Percentiles rank a stretch among this genome's conserved stretches.
Conservation (phyloP, 2,113 vertebrate genomes). For the Equus przewalskii region DNA sequence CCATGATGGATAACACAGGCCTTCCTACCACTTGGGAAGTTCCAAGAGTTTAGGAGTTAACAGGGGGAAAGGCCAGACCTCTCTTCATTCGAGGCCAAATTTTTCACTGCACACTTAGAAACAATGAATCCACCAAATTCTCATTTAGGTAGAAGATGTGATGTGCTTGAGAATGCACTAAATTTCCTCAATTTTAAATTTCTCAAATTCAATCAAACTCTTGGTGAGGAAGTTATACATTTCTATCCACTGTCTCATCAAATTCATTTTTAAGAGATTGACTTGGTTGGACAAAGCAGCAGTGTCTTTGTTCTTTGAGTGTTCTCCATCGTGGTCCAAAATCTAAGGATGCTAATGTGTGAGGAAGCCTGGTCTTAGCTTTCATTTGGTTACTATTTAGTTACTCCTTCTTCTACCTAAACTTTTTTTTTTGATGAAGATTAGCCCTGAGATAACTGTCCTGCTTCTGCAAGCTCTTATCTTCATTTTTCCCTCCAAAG, state of each 20-base stretch:
- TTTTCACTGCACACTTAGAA: neutral
- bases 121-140: neutral
- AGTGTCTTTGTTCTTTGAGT: no score
- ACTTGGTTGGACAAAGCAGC: no score
- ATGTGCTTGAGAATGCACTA: neutral
- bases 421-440: no score
- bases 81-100: neutral
- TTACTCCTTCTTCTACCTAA: neutral
- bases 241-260: neutral
- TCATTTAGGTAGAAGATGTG: neutral
- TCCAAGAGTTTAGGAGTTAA: neutral
- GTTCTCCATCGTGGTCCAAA: neutral
- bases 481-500: neutral
- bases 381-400: neutral
- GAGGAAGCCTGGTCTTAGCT: neutral
- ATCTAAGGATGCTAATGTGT: neutral
- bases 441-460: neutral
- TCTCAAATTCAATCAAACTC: neutral
- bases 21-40: neutral
- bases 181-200: neutral
- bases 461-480: neutral
- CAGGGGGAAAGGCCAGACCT: neutral
- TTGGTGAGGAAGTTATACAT: neutral
- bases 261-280: neutral
- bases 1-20: neutral